phyloP scores from a whole-genome alignment of 2,113 vertebrate genomes.

The Antigone vipio region DNA sequence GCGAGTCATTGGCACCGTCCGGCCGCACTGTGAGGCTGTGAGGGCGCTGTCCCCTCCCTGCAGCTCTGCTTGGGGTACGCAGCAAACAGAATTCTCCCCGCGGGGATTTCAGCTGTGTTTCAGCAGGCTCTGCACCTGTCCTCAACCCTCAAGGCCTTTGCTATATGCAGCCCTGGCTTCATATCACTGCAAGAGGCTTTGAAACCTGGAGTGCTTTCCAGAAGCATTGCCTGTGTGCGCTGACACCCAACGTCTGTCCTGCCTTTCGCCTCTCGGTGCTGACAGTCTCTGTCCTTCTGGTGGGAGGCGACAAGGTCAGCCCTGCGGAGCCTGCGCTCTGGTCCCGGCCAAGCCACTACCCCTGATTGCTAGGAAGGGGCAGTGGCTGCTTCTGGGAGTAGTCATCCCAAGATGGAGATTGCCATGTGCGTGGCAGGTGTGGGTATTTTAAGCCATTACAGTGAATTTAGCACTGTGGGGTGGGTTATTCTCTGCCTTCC shows the following conservation, averaged over 20 bases:
- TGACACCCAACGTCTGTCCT: neutral
- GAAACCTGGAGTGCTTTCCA: neutral
- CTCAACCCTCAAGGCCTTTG: neutral
- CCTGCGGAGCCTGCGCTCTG: accelerated
- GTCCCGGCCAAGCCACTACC: accelerated
- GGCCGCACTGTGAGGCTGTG: accelerated
- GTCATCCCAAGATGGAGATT: neutral
- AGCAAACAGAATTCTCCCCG: neutral
- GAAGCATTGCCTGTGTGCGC: accelerated
- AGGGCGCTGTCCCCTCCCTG: accelerated
- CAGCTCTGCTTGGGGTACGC: neutral
- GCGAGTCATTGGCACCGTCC: accelerated
- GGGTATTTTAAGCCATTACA: neutral
- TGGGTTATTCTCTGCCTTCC: neutral
- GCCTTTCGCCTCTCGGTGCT: neutral
- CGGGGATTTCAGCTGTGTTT: neutral
- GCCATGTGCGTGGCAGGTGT: neutral
- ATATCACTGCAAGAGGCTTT: neutral
- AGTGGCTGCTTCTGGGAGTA: neutral
- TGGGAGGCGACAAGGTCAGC: neutral
- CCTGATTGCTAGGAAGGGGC: neutral
- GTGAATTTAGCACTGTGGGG: neutral
- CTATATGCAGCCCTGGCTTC: neutral
- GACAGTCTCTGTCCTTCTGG: neutral
- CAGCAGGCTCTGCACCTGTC: slow-evolving; percentile 8